Evolutionary conservation across 1,140 invertebrate species (phyloP).

Genomic region (Paraescarpia echinospica): DNA sequence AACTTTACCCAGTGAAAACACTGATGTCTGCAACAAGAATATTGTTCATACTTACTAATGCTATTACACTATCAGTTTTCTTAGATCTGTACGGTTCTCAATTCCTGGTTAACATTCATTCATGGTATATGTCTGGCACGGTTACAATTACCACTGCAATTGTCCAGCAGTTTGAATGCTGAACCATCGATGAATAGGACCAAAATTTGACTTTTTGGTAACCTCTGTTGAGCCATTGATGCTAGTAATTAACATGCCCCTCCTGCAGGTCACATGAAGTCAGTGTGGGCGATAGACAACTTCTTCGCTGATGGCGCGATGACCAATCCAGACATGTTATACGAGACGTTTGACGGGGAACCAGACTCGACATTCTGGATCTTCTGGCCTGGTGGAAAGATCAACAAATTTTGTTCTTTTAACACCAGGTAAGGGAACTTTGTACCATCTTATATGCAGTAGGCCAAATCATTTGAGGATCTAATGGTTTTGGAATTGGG

Average conservation of each 20-base stretch:
- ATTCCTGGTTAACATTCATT: too few species aligned
- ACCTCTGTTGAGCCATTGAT: too few species aligned
- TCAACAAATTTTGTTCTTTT: conserved; percentile 49
- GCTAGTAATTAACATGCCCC: background rate
- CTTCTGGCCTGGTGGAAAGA: conserved; percentile 56
- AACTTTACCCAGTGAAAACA: too few species aligned
- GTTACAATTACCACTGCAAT: too few species aligned
- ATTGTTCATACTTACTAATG: background rate
- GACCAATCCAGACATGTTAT: conserved; percentile 54
- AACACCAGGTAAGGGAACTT: conserved; percentile 39
- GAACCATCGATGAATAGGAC: too few species aligned
- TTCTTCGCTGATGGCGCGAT: conserved; percentile 54
- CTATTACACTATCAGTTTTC: too few species aligned
- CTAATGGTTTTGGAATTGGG: background rate
- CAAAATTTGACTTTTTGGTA: too few species aligned
- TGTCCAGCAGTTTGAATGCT: too few species aligned
- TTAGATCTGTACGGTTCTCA: too few species aligned
- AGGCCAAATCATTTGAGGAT: background rate
- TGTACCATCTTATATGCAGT: background rate
- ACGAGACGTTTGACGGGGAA: conserved; percentile 51
- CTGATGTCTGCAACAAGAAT: background rate
- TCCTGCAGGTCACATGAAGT: conserved; percentile 42
- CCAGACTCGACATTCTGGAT: conserved; percentile 52
- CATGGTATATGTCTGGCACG: too few species aligned
- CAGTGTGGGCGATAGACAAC: conserved; percentile 60